Conservation (phyloP, 2,797 vertebrate species). For the Erithacus rubecula region DNA sequence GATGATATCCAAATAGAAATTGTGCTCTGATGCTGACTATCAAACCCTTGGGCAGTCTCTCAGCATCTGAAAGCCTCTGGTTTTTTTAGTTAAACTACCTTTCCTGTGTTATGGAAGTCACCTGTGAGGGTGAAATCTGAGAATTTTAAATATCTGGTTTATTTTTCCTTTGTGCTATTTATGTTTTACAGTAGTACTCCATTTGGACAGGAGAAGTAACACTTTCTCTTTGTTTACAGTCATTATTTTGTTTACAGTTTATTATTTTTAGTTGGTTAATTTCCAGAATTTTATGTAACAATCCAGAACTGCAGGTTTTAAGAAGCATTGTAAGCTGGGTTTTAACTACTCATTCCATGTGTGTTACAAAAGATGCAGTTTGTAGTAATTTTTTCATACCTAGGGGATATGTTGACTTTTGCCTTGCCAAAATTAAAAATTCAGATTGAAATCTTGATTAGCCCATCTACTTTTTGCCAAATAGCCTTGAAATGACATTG, state of each 20-base stretch:
- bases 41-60: background rate
- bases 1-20: background rate
- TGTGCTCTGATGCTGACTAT: background rate
- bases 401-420: background rate
- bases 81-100: background rate
- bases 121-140: background rate
- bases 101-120: background rate
- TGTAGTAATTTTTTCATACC: background rate
- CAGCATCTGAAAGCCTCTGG: background rate
- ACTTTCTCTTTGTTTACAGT: background rate
- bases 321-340: background rate
- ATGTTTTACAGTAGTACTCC: background rate
- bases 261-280: background rate
- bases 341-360: background rate
- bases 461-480: background rate
- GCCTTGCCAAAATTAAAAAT: background rate
- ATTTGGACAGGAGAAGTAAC: conserved; percentile 7
- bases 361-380: background rate
- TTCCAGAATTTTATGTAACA: background rate
- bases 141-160: background rate
- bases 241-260: background rate
- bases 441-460: background rate
- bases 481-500: background rate
- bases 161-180: background rate
- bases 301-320: background rate